Percentiles rank a stretch among this genome's conserved stretches.
Evolutionary conservation across 2,888 invertebrate species (phyloP).

Genomic region (Strigamia crassipes): DNA sequence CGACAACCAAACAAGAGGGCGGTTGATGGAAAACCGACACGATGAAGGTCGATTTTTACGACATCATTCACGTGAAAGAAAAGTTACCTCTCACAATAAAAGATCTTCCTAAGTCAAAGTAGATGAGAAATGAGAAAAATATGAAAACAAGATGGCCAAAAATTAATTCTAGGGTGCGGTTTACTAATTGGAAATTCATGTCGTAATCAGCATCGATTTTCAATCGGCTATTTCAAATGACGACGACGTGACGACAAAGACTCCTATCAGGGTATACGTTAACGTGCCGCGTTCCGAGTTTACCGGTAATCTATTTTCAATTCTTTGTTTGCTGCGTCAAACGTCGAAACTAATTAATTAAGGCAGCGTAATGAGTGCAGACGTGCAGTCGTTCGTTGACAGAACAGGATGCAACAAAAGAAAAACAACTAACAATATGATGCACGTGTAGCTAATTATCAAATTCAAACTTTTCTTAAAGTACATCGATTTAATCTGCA

Average conservation of each 20-base stretch:
- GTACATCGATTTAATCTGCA: background rate
- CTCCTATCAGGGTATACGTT: background rate
- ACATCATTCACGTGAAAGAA: conserved; percentile 34
- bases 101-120: background rate
- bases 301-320: conserved; percentile 39
- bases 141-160: background rate
- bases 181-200: conserved; percentile 33
- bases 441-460: background rate
- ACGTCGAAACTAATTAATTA: conserved; percentile 39
- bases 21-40: conserved; percentile 40
- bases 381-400: conserved; percentile 5
- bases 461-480: background rate
- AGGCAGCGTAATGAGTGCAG: conserved; percentile 18
- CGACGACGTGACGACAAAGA: conserved; percentile 23
- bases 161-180: conserved; percentile 18
- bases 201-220: conserved; percentile 42
- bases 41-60: conserved; percentile 39
- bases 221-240: conserved; percentile 22
- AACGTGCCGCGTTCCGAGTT: conserved; percentile 26
- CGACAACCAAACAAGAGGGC: conserved; percentile 34
- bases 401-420: background rate
- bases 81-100: background rate
- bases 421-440: background rate
- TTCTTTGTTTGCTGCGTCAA: conserved; percentile 35
- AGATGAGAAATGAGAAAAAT: conserved; percentile 30